phyloP scores from a whole-genome alignment of 1,140 invertebrate species.

The Heliconius hewitsoni region DNA sequence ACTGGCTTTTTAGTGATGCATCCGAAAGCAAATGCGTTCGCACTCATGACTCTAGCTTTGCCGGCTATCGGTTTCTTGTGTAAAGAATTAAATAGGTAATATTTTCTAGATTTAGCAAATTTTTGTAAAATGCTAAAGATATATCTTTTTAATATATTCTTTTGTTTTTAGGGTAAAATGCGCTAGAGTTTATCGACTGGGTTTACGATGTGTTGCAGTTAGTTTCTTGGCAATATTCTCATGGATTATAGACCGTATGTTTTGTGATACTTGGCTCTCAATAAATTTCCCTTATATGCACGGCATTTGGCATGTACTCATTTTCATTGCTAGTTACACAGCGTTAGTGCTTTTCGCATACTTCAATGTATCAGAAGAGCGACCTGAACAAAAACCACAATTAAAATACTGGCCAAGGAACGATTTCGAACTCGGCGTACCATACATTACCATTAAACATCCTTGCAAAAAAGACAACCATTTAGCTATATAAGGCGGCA shows the following conservation, averaged over 20 bases:
- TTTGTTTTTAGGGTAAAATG: constrained; percentile 83
- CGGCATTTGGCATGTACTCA: constrained; percentile 90
- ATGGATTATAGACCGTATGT: constrained; percentile 89
- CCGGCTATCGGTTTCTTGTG: constrained; percentile 86
- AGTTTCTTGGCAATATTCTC: constrained; percentile 87
- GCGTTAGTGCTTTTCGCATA: constrained; percentile 89
- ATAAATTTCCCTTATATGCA: constrained; percentile 91
- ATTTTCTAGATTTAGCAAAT: background rate
- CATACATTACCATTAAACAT: constrained; percentile 86
- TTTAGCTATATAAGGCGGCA: constrained; percentile 72
- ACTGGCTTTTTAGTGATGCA: constrained; percentile 87
- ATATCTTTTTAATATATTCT: constrained; percentile 31
- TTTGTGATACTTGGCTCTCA: constrained; percentile 89
- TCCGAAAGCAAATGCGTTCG: constrained; percentile 89
- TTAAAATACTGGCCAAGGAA: constrained; percentile 89
- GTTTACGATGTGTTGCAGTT: constrained; percentile 84
- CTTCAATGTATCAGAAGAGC: constrained; percentile 87
- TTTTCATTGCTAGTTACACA: constrained; percentile 89
- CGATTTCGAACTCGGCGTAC: constrained; percentile 88
- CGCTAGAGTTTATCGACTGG: constrained; percentile 84
- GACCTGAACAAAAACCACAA: constrained; percentile 85
- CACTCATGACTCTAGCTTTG: constrained; percentile 87
- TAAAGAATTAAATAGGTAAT: constrained; percentile 80
- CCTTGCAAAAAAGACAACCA: constrained; percentile 79
- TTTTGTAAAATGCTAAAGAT: background rate